Conservation (phyloP, 1,140 invertebrate species). For the Holcopasites calliopsidis region DNA sequence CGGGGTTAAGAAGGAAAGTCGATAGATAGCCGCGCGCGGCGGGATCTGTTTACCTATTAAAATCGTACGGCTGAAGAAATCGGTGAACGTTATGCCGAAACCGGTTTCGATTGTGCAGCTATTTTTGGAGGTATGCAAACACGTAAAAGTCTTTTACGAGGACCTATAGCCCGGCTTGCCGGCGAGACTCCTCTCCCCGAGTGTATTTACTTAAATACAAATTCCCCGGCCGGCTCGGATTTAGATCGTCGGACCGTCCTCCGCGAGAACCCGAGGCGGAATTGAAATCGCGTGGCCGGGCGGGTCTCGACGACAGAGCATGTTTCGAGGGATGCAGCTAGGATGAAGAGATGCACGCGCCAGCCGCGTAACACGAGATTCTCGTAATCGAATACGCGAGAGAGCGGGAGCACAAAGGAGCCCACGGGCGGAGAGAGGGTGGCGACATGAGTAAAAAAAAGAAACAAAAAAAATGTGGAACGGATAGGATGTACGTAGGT, state of each 20-base stretch:
- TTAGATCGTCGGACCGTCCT: too few relatives aligned
- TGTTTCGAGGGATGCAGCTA: constrained; percentile 19
- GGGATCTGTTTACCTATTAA: constrained; percentile 38
- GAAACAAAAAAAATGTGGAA: background rate
- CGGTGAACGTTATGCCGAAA: constrained; percentile 56
- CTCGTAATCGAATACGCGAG: constrained; percentile 74
- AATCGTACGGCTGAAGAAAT: constrained; percentile 53
- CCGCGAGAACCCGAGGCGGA: background rate
- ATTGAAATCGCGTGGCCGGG: constrained; percentile 20
- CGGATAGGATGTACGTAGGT: background rate
- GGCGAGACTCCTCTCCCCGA: background rate
- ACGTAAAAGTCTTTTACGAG: constrained; percentile 62
- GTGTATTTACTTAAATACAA: background rate
- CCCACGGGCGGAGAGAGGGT: constrained; percentile 49
- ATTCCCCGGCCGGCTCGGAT: background rate
- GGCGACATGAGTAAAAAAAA: constrained; percentile 18
- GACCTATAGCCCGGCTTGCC: constrained; percentile 32
- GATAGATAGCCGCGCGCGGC: constrained; percentile 21
- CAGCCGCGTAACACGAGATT: constrained; percentile 69
- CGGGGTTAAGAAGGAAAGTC: background rate
- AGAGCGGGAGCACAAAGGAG: constrained; percentile 56
- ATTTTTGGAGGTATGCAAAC: constrained; percentile 64
- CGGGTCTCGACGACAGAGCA: background rate
- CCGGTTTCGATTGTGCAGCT: constrained; percentile 64
- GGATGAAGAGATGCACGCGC: constrained; percentile 50